A percentile compares a stretch with the other conserved stretches of the same genome.
phyloP scores from a whole-genome alignment of 2,888 invertebrate species.

The Cataglyphis livida region DNA sequence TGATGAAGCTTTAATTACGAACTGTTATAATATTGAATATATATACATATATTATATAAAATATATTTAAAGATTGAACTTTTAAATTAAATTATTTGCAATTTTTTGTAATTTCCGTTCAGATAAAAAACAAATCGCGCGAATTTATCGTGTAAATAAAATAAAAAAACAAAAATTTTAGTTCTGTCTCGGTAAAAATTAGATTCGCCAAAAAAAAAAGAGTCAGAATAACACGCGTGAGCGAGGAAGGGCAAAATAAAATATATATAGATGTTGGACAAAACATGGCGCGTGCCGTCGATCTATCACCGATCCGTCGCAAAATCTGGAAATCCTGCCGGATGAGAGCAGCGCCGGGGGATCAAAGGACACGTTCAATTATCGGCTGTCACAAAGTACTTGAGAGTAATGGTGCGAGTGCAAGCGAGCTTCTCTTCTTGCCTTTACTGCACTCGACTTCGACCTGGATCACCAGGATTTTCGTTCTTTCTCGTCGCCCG shows the following conservation, averaged over 20 bases:
- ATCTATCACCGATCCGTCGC: conserved; percentile 65
- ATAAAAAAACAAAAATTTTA: not conserved
- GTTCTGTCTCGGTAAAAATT: conserved; percentile 23
- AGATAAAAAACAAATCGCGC: not conserved
- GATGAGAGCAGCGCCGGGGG: conserved; percentile 41
- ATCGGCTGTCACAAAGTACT: conserved; percentile 74
- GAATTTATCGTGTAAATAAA: not conserved
- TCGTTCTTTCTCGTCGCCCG: conserved; percentile 44
- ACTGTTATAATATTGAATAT: not conserved
- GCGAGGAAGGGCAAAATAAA: not conserved
- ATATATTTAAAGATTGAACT: not conserved
- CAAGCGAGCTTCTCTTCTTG: conserved; percentile 39
- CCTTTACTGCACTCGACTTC: conserved; percentile 34
- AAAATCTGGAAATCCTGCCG: conserved; percentile 53
- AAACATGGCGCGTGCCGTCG: conserved; percentile 58
- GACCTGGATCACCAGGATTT: conserved; percentile 59
- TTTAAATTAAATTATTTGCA: not conserved
- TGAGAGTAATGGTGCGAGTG: conserved; percentile 70
- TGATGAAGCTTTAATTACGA: not conserved
- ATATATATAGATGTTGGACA: conserved; percentile 42
- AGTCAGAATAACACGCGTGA: not conserved
- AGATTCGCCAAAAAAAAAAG: conserved; percentile 22
- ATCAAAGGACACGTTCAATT: conserved; percentile 78
- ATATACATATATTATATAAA: no score
- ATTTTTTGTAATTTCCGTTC: not conserved